These are phyloP conservation scores for Brachymystax lenok DNA, from an alignment of 2,797 vertebrate species.

Conservation along the genomic window DNA sequence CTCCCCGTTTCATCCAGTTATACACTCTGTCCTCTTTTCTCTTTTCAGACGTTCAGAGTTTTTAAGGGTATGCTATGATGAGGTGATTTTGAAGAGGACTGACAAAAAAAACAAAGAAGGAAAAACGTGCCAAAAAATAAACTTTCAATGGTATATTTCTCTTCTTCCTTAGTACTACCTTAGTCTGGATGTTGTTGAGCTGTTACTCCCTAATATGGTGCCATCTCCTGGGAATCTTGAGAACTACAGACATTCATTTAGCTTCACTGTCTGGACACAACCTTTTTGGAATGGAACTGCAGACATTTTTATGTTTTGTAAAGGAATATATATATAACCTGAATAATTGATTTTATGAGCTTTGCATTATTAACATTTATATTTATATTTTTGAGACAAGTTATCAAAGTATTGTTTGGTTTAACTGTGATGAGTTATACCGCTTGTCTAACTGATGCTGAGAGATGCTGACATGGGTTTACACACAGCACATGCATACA, in stretches of 20 bases:
- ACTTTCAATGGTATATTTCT: conserved; percentile 71
- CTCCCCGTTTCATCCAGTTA: conserved; percentile 50
- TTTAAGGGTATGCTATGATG: conserved; percentile 65
- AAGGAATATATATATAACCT: conserved; percentile 59
- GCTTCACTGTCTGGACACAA: conserved; percentile 64
- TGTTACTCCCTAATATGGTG: conserved; percentile 83
- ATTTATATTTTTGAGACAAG: conserved; percentile 64
- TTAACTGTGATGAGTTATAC: conserved; percentile 64
- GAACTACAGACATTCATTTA: conserved; percentile 75
- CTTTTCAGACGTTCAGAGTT: conserved; percentile 74
- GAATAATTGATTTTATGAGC: conserved; percentile 56
- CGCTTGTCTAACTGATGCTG: conserved; percentile 54
- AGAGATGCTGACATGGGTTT: neutral
- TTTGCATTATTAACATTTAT: conserved; percentile 70
- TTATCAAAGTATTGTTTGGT: conserved; percentile 63
- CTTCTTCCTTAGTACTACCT: conserved; percentile 77
- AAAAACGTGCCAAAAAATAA: conserved; percentile 82
- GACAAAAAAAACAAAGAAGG: conserved; percentile 55
- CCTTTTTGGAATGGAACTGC: conserved; percentile 58
- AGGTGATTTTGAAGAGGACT: conserved; percentile 63
- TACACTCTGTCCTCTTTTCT: conserved; percentile 70
- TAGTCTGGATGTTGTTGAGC: conserved; percentile 74
- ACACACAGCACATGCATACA: conserved; percentile 26
- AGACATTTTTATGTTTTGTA: conserved; percentile 72
- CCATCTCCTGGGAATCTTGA: conserved; percentile 86